Evolutionary conservation across 2,888 invertebrate species (phyloP).

Genomic region (Watsonalla cultraria): DNA sequence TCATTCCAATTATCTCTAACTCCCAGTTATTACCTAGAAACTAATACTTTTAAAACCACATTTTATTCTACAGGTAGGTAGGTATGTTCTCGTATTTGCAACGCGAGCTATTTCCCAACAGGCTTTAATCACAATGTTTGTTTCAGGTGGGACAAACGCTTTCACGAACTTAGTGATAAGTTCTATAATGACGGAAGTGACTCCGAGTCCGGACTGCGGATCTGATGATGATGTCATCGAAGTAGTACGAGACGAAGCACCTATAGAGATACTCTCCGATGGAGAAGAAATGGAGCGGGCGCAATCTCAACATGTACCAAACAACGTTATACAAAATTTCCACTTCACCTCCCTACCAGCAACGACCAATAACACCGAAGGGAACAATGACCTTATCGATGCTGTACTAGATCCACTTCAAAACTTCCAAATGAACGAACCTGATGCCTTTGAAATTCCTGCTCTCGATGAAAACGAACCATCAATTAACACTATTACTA

Average conservation of each 20-base stretch:
- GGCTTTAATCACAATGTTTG: background rate
- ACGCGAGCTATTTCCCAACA: background rate
- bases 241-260: constrained; percentile 66
- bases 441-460: constrained; percentile 10
- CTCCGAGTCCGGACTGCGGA: constrained; percentile 28
- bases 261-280: constrained; percentile 67
- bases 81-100: no score
- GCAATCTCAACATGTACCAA: constrained; percentile 17
- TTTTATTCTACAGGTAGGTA: no score
- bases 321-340: constrained; percentile 16
- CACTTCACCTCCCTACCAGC: constrained; percentile 30
- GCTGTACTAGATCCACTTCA: constrained; percentile 34
- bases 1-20: no score
- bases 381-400: constrained; percentile 20
- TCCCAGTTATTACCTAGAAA: no score
- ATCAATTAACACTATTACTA: constrained; percentile 9
- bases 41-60: no score
- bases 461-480: constrained; percentile 10
- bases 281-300: constrained; percentile 57
- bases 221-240: constrained; percentile 72
- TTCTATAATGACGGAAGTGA: constrained; percentile 27
- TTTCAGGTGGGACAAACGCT: constrained; percentile 17
- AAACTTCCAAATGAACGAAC: constrained; percentile 16
- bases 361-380: constrained; percentile 21
- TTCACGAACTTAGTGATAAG: constrained; percentile 31